These are phyloP conservation scores for Metellina segmentata DNA, from an alignment of 2,888 invertebrate genomes.

Conservation along the genomic window DNA sequence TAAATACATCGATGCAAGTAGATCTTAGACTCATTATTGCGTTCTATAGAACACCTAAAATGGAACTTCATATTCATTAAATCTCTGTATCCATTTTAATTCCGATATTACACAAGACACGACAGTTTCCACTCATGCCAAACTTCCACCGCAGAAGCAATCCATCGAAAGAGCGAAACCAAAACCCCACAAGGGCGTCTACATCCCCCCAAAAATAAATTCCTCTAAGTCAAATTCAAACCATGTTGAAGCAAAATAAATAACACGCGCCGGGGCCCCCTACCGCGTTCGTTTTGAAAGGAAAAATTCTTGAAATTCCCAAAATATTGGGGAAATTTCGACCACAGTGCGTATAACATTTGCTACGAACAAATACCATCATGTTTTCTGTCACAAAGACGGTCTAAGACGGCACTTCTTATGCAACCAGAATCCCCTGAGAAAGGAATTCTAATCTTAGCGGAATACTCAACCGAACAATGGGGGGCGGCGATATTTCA, in stretches of 20 bases:
- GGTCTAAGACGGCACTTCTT: neutral
- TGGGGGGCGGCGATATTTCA: slow-evolving; percentile 31
- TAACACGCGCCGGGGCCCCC: neutral
- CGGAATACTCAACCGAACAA: slow-evolving; percentile 39
- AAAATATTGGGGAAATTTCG: neutral
- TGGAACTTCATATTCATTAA: no score
- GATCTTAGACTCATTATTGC: no score
- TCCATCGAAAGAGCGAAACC: no score
- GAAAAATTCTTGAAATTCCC: neutral
- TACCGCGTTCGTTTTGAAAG: neutral
- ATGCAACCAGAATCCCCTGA: neutral
- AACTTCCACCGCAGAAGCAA: no score
- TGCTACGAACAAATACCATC: neutral
- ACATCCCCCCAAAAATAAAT: neutral
- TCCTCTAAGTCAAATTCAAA: neutral
- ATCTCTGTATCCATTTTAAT: no score
- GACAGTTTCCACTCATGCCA: no score
- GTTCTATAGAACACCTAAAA: no score
- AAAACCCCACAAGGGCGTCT: no score
- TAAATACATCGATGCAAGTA: no score
- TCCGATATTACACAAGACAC: no score
- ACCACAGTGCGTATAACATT: neutral
- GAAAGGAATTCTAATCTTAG: slow-evolving; percentile 38
- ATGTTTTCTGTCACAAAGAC: neutral
- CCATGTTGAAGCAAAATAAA: slow-evolving; percentile 1